Evolutionary conservation across 2,888 invertebrate genomes (phyloP), one percentile per base, ranked within the genome.

Genomic region (Pachliopta kotzebuea): DNA sequence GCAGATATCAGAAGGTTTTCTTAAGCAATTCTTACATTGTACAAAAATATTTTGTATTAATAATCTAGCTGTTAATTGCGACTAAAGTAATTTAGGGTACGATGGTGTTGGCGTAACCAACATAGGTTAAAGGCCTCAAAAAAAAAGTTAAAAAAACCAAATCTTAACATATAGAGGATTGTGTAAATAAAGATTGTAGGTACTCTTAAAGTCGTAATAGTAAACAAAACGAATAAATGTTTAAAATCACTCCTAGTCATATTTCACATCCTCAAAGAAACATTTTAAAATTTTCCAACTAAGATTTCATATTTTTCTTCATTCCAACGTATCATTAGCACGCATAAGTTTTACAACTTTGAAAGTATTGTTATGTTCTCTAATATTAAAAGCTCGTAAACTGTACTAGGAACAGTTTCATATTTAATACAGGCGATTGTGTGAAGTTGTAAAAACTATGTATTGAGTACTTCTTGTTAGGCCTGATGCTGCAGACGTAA

Each of bases 381-480:
- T 54, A 61, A 57, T 53, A 57, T 53, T 49, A 49, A 54, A 21
- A 57, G 23, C n/a, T 26, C 56, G 57, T 61, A 57, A 57, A 37
- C 45, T 54, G 50, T 29, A 56, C 61, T 65, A 61, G 61, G 60
- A 57, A 57, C 54, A 53, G 65, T 65, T 57, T 61, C 61, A 50
- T 68, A 63, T 65, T 67, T 69, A 66, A 52, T 67, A 65, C 54
- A 26, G 55, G 55, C 55, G 63, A 63, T 66, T 55, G 67, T 67
- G 67, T 60, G 57, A 66, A 67, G 62, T 63, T 64, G 56, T 67
- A 60, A 62, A 66, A 49, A 62, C 56, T 61, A 59, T 60, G 66
- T 62, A 67, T 65, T 65, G 65, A 65, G 58, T 58, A 60, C 66
- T 56, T 55, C 60, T 53, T 58, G 65, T 63, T 63, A 60, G 50